Base-by-base conservation (phyloP, 2,113 vertebrate genomes). In the Eclectus roratus region DNA sequence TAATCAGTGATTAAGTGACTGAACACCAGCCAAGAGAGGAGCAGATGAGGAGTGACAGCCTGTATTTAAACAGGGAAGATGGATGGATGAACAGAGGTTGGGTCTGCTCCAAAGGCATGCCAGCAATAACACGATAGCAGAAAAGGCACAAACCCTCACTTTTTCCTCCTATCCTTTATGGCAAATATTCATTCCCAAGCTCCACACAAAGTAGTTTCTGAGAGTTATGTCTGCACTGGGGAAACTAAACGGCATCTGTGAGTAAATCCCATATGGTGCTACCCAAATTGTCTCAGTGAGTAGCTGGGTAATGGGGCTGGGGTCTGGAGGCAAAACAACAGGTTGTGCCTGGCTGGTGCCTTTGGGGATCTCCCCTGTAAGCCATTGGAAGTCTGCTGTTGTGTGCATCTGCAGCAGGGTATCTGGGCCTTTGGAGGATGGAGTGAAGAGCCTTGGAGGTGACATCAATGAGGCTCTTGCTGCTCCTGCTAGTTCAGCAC, bases 21-120 rank as follows among this genome's bases (percentile, higher is more conserved):
- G 39, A 66, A 35, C 29, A 70, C 13, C 53, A 76, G 33, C 80
- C 55, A 52, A 82, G 83, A 52, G 43, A 82, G 31, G 72, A 93
- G 63, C 27, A 27, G 91, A 56, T 50, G 55, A 68, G 82, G 84
- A 60, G 53, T 52, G 69, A 83, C 55, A 88, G 39, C 29, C 17
- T 81, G 27, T 44, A 49, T 80, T 95, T 91, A 85, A 94, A 84
- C 14, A 55, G 64, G 41, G 39, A 92, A 76, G 35, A 27, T 53
- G 44, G n/a, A 20, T 2, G 24, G 80, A 72, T 69, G 77, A 91
- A 56, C 21, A 88, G 33, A 31, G 52, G 74, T 35, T 25, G 28
- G 31, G 37, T 46, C 46, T 80, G 5, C 39, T 44, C 49, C 68
- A 35, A 78, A 78, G 16, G 35, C 72, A 53, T 4, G 58, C 9